These are phyloP conservation scores for Lepisosteus osseus DNA, from an alignment of 2,113 vertebrate species.

Conservation along the genomic window DNA sequence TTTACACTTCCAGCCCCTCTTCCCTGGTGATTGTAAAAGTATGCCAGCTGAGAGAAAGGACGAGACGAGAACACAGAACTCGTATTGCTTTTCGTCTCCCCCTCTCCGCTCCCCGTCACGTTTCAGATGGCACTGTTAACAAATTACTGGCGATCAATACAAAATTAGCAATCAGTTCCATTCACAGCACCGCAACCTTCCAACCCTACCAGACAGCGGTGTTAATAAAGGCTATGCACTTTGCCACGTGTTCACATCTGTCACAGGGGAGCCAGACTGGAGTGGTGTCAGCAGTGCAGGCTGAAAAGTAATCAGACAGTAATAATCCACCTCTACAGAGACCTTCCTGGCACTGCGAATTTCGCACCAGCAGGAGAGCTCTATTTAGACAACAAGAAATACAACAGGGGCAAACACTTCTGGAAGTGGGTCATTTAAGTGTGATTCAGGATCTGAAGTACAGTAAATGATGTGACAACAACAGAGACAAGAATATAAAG, in stretches of 20 bases:
- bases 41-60: neutral
- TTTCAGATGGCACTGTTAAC: constrained; percentile 11
- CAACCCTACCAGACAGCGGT: constrained; percentile 14
- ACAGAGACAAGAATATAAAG: constrained; percentile 21
- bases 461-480: constrained; percentile 24
- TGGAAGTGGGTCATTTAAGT: constrained; percentile 25
- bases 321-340: constrained; percentile 12
- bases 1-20: constrained; percentile 28
- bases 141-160: constrained; percentile 28
- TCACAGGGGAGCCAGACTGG: neutral
- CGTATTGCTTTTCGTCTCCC: constrained; percentile 12
- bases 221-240: constrained; percentile 19
- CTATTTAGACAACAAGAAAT: neutral
- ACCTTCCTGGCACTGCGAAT: constrained; percentile 4
- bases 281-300: constrained; percentile 10
- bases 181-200: neutral
- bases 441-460: constrained; percentile 20
- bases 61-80: constrained; percentile 23
- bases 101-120: neutral
- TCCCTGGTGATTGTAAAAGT: constrained; percentile 22
- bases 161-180: constrained; percentile 17
- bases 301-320: constrained; percentile 22
- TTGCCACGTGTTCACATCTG: neutral
- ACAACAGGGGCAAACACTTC: neutral
- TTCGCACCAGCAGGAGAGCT: constrained; percentile 5